Percentiles rank a stretch among this genome's conserved stretches.
phyloP scores from a whole-genome alignment of 30 jellyfish, hydroid and myxozoan genomes.

The Hydractinia echinata region DNA sequence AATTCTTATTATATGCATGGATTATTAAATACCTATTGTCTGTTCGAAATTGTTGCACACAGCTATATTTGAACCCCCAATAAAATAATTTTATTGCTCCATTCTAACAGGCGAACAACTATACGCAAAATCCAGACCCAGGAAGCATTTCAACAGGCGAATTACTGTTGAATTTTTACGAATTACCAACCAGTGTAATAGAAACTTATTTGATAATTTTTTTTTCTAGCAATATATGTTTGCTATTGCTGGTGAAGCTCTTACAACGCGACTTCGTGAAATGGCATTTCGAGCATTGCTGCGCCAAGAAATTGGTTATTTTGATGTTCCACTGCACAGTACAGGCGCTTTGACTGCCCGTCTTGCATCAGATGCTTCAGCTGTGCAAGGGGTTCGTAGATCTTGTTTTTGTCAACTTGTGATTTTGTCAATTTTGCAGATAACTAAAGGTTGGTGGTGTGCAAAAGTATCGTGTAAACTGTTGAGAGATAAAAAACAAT shows the following conservation, averaged over 20 bases:
- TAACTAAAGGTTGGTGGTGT: too few species aligned
- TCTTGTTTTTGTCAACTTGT: neutral
- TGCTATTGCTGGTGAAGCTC: slow-evolving; percentile 32
- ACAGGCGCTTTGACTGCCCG: slow-evolving; percentile 34
- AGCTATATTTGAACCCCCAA: too few species aligned
- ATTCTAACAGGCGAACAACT: too few species aligned
- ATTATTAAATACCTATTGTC: too few species aligned
- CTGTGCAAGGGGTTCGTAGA: slow-evolving; percentile 33
- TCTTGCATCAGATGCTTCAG: slow-evolving; percentile 24
- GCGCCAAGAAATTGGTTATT: slow-evolving; percentile 34
- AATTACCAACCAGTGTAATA: neutral
- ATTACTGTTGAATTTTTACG: neutral
- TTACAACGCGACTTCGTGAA: slow-evolving; percentile 32
- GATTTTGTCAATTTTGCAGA: too few species aligned
- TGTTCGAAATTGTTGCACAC: too few species aligned
- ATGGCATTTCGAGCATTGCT: slow-evolving; percentile 23
- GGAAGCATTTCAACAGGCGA: neutral
- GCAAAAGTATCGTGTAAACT: too few species aligned
- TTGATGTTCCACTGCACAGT: slow-evolving; percentile 28
- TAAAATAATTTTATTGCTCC: too few species aligned
- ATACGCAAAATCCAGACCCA: too few species aligned
- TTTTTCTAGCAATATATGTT: slow-evolving; percentile 24
- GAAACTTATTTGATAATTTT: neutral
- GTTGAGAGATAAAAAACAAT: too few species aligned
- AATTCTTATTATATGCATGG: too few species aligned